Evolutionary conservation across 2,113 vertebrate genomes (phyloP), one percentile per base, ranked within the genome.

Genomic region (Papio anubis): DNA sequence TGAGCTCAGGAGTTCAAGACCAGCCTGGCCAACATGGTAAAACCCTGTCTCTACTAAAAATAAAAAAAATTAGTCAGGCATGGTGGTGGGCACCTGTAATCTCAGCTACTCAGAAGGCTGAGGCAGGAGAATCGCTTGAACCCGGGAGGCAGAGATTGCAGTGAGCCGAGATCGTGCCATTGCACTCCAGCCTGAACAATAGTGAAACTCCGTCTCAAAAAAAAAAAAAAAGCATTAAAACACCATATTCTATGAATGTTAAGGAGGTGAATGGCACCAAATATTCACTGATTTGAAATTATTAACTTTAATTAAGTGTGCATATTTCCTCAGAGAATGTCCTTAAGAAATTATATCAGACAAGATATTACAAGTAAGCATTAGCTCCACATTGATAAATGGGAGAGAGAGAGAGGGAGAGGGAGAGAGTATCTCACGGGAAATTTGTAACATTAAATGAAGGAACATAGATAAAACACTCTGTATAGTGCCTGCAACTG

Each of bases 21-120:
- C 61, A 30, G 61, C 27, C 61, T 64, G 27, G 27, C 27, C 12
- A 64, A 30, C 61, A 64, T 64, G 27, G 61, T 64, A 30, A 64
- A 64, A 64, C 61, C 27, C 61, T 3, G 9, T 64, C 61, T 64
- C 61, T 64, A 14, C 27, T 30, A 30, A 64, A 30, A 64, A 5
- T 30, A 0, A 27, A 64, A 64, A 64, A 64, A 64, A 30, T 64
- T 64, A 64, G 61, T 11, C 2, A 0, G 27, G 12, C 5, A 0
- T 64, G 61, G 61, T 64, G 61, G 61, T 5, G 12, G 61, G 27
- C 30, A 13, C 27, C 12, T 64, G 11, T 64, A 30, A 30, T 30
- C 61, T 13, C 5, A 30, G 27, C 27, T 64, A 64, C 61, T 64
- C 5, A 13, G 27, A 27, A 64, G 61, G 27, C 61, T 30, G 27